These are phyloP conservation scores for Sander vitreus DNA, from an alignment of 2,113 vertebrate genomes.

Conservation along the genomic window DNA sequence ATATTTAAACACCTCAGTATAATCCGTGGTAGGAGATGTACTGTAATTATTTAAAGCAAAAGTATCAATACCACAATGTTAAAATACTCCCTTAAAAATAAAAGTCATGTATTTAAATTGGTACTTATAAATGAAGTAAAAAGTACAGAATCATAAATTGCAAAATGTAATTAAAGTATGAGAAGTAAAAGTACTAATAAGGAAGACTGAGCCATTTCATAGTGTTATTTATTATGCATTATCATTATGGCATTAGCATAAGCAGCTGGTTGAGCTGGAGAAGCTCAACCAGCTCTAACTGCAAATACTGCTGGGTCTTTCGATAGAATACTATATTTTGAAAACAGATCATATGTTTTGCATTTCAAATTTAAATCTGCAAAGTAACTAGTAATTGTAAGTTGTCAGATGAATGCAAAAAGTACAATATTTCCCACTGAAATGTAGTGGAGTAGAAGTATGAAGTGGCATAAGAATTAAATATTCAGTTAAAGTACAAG, in stretches of 20 bases:
- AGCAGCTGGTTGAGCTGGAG: neutral
- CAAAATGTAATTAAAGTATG: neutral
- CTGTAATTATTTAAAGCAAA: neutral
- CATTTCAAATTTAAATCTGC: neutral
- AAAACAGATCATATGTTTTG: neutral
- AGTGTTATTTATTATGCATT: neutral
- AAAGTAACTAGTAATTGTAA: neutral
- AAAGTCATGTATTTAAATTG: too few relatives aligned
- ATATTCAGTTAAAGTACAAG: neutral
- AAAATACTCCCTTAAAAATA: neutral
- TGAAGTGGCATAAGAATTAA: too few relatives aligned
- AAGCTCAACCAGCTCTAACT: neutral
- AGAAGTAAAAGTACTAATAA: neutral
- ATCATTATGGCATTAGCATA: neutral
- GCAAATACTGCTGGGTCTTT: neutral
- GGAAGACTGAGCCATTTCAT: neutral
- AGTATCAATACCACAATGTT: neutral
- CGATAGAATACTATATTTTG: neutral
- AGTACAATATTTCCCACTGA: neutral
- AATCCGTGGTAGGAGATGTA: neutral
- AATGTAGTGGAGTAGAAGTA: neutral
- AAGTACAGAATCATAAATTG: neutral
- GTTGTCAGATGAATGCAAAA: neutral
- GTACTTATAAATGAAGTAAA: neutral
- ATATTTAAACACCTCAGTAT: constrained; percentile 2